Percentiles rank a stretch among this genome's conserved stretches.
Conservation (phyloP, 2,888 invertebrate genomes). For the Eupithecia exiguata region DNA sequence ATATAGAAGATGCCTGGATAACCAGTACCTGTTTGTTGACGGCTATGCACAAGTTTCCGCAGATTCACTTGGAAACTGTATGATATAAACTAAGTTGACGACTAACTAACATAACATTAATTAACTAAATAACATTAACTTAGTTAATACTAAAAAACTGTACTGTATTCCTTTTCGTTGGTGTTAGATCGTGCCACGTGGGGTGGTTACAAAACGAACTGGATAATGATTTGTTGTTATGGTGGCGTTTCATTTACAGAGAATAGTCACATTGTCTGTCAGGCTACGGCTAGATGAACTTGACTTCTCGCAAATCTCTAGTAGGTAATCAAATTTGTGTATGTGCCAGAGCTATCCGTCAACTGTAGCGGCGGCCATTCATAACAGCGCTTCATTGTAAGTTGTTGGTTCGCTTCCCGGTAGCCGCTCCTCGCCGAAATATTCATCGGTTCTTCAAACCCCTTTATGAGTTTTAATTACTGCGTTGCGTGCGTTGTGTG, state of each 20-base stretch:
- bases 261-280: neutral
- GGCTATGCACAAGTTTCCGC: too few species aligned
- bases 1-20: too few species aligned
- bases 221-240: neutral
- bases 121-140: too few species aligned
- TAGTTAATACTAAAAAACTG: too few species aligned
- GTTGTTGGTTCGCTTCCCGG: slow-evolving; percentile 26
- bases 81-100: too few species aligned
- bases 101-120: too few species aligned
- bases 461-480: slow-evolving; percentile 12
- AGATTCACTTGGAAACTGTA: too few species aligned
- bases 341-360: slow-evolving; percentile 1
- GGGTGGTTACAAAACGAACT: neutral
- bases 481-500: neutral
- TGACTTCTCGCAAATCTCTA: neutral
- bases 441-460: slow-evolving; percentile 33
- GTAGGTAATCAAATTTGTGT: too few species aligned
- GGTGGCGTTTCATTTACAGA: neutral
- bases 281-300: neutral
- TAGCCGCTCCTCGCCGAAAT: slow-evolving; percentile 24
- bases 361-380: neutral
- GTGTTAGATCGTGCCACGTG: neutral
- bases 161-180: too few species aligned
- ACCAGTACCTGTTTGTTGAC: too few species aligned
- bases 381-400: slow-evolving; percentile 11